phyloP scores from a whole-genome alignment of 2,888 invertebrate genomes.

The Escarpia spicata region DNA sequence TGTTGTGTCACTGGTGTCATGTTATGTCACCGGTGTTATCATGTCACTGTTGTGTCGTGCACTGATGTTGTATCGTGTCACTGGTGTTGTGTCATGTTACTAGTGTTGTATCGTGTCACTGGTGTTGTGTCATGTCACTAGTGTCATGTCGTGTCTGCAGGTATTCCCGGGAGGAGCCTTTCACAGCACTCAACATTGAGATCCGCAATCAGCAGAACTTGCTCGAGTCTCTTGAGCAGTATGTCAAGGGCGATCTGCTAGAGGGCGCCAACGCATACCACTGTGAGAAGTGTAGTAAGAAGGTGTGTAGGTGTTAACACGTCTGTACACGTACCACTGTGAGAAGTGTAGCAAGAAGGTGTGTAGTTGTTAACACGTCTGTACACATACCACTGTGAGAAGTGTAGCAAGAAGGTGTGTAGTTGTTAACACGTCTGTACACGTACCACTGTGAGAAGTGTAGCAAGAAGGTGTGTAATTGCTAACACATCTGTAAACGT shows the following conservation, averaged over 20 bases:
- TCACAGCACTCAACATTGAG: slow-evolving; percentile 96
- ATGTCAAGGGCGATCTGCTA: slow-evolving; percentile 94
- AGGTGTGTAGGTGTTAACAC: too few species aligned
- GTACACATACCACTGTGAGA: too few species aligned
- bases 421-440: too few species aligned
- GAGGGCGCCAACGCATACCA: slow-evolving; percentile 99
- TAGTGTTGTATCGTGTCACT: too few species aligned
- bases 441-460: too few species aligned
- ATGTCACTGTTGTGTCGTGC: not conserved
- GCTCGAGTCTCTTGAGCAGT: slow-evolving; percentile 95
- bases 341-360: too few species aligned
- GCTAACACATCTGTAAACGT: too few species aligned
- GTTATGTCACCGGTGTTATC: not conserved
- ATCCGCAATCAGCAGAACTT: slow-evolving; percentile 96
- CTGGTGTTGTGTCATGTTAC: not conserved
- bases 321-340: too few species aligned
- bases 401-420: too few species aligned
- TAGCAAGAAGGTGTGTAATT: too few species aligned
- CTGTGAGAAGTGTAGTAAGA: slow-evolving; percentile 68
- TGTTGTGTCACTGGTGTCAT: not conserved
- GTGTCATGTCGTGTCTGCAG: slow-evolving; percentile 64
- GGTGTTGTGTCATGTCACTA: too few species aligned
- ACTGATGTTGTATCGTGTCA: not conserved
- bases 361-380: too few species aligned
- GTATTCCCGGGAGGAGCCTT: slow-evolving; percentile 97